Evolutionary conservation across 2,113 vertebrate genomes (phyloP).

Genomic region (Siniperca chuatsi): DNA sequence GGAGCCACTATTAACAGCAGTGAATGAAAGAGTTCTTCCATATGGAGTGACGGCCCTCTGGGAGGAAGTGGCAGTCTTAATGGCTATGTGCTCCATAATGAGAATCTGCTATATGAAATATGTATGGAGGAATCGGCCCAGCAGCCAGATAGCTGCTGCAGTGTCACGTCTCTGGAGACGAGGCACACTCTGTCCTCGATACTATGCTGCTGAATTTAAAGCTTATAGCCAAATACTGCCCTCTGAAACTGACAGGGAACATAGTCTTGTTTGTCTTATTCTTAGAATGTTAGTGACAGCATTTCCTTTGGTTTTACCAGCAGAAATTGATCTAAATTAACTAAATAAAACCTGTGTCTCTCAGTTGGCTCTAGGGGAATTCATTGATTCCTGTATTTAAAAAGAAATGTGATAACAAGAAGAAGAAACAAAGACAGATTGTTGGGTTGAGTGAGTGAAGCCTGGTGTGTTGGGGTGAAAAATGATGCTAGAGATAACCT

Average conservation of each 20-base stretch:
- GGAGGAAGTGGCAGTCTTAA: constrained; percentile 44
- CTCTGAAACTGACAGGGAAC: background rate
- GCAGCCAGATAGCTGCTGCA: constrained; percentile 49
- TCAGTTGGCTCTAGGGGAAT: background rate
- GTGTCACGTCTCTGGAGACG: constrained; percentile 38
- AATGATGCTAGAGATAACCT: background rate
- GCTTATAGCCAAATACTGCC: background rate
- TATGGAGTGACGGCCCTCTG: constrained; percentile 48
- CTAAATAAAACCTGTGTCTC: background rate
- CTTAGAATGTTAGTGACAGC: background rate
- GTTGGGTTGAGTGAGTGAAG: background rate
- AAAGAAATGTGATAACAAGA: constrained; percentile 8
- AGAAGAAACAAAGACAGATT: constrained; percentile 19
- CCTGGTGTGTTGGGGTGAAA: background rate
- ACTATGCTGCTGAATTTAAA: constrained; percentile 23
- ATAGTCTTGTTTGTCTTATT: background rate
- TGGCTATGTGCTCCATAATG: constrained; percentile 41
- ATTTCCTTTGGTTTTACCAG: background rate
- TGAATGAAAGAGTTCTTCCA: constrained; percentile 42
- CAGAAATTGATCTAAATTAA: background rate
- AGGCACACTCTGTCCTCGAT: constrained; percentile 9
- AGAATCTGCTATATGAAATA: constrained; percentile 71
- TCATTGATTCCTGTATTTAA: background rate
- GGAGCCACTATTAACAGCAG: constrained; percentile 16
- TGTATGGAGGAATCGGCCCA: constrained; percentile 55